phyloP scores from a whole-genome alignment of 2,888 invertebrate genomes.

The Ectropis crepuscularia region DNA sequence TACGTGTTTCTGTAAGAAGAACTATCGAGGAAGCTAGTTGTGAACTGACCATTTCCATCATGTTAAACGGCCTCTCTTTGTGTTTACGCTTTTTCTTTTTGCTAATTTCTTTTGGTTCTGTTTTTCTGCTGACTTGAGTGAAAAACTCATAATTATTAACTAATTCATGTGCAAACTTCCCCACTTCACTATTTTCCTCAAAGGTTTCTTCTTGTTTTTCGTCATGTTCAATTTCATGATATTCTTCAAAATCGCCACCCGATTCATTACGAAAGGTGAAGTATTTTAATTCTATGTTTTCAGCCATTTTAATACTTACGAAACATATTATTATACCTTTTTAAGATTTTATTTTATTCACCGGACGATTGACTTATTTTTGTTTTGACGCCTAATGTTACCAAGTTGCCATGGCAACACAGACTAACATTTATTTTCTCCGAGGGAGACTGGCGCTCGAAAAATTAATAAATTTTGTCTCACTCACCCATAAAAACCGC shows the following conservation, averaged over 20 bases:
- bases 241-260: slow-evolving; percentile 68
- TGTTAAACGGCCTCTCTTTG: slow-evolving; percentile 52
- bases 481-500: too few relatives aligned
- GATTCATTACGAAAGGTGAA: slow-evolving; percentile 47
- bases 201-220: slow-evolving; percentile 31
- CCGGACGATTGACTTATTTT: slow-evolving; percentile 30
- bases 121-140: slow-evolving; percentile 56
- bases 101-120: slow-evolving; percentile 44
- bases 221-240: slow-evolving; percentile 68
- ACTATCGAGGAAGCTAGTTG: slow-evolving; percentile 58
- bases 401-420: slow-evolving; percentile 54
- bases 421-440: too few relatives aligned
- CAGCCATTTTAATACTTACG: slow-evolving; percentile 52
- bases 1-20: slow-evolving; percentile 59
- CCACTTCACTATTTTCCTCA: slow-evolving; percentile 47
- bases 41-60: slow-evolving; percentile 68
- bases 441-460: too few relatives aligned
- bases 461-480: too few relatives aligned
- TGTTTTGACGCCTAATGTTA: slow-evolving; percentile 50
- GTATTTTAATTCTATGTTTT: slow-evolving; percentile 63
- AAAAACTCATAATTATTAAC: slow-evolving; percentile 68
- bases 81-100: slow-evolving; percentile 63
- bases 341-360: too few relatives aligned
- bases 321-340: too few relatives aligned
- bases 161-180: slow-evolving; percentile 45